Evolutionary conservation across 2,888 invertebrate genomes (phyloP).

Genomic region (Zonitis immaculata): DNA sequence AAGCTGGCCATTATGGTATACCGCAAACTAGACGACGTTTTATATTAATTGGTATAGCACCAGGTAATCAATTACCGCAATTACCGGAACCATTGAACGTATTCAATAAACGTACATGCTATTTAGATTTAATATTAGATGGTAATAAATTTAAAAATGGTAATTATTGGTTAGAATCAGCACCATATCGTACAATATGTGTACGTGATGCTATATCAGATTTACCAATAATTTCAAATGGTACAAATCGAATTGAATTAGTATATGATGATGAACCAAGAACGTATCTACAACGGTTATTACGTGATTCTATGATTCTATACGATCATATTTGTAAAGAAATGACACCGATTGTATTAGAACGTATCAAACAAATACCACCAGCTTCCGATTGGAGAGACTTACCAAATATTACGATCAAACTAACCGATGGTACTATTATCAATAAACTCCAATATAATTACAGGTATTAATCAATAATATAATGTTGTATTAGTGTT

Average conservation of each 20-base stretch:
- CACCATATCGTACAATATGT: slow-evolving; percentile 72
- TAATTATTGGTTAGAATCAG: slow-evolving; percentile 61
- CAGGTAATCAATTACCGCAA: slow-evolving; percentile 66
- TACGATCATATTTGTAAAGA: slow-evolving; percentile 80
- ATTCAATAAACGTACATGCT: slow-evolving; percentile 64
- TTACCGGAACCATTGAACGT: slow-evolving; percentile 79
- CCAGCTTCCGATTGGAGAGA: slow-evolving; percentile 84
- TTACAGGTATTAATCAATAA: slow-evolving; percentile 49
- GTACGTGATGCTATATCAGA: slow-evolving; percentile 80
- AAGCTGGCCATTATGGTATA: slow-evolving; percentile 81
- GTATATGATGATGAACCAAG: slow-evolving; percentile 66
- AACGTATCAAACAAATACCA: slow-evolving; percentile 72
- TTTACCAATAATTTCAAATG: slow-evolving; percentile 69
- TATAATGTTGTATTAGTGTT: neutral
- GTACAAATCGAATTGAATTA: slow-evolving; percentile 64
- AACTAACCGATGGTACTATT: slow-evolving; percentile 65
- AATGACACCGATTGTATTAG: slow-evolving; percentile 74
- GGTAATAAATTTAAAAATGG: slow-evolving; percentile 49
- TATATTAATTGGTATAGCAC: slow-evolving; percentile 77
- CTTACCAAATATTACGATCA: slow-evolving; percentile 70
- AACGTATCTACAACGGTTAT: slow-evolving; percentile 71
- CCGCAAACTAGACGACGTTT: slow-evolving; percentile 71
- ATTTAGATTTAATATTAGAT: slow-evolving; percentile 58
- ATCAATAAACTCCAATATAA: slow-evolving; percentile 54
- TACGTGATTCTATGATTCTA: slow-evolving; percentile 47